Evolutionary conservation across 35 echinoderm and acorn worm species (phyloP).

Genomic region (Nesometra sesokonis): DNA sequence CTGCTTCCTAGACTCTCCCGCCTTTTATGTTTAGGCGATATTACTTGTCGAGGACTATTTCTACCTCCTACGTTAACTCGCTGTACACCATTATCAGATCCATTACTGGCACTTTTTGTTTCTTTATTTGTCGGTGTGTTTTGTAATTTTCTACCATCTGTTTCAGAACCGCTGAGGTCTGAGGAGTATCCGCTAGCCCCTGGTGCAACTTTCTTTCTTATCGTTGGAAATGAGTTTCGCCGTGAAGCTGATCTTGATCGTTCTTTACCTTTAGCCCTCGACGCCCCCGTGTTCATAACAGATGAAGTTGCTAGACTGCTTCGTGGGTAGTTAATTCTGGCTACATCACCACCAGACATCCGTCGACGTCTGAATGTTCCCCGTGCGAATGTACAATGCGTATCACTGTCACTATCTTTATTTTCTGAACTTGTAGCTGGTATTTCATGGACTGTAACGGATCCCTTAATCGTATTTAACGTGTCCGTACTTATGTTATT

Average conservation of each 20-base stretch:
- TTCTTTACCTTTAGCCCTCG: not conserved
- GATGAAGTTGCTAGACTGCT: not conserved
- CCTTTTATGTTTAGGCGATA: not conserved
- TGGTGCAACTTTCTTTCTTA: not conserved
- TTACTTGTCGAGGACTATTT: not conserved
- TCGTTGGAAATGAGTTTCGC: not conserved
- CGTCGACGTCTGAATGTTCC: not conserved
- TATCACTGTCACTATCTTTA: not conserved
- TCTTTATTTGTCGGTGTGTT: not conserved
- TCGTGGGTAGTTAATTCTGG: not conserved
- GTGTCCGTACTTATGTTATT: not conserved
- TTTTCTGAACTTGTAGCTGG: not conserved
- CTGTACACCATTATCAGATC: not conserved
- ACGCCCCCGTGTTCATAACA: not conserved
- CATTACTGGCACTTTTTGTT: not conserved
- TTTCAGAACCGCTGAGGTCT: not conserved
- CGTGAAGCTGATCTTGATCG: not conserved
- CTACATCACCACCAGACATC: not conserved
- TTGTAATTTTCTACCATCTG: not conserved
- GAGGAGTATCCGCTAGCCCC: not conserved
- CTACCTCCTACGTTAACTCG: not conserved
- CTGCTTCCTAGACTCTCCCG: not conserved
- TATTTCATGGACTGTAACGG: not conserved
- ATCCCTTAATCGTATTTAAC: not conserved
- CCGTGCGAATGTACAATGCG: not conserved